Percentiles rank a stretch among this genome's conserved stretches.
These are phyloP conservation scores for Rhinoderma darwinii DNA, from an alignment of 2,113 vertebrate genomes.

Conservation along the genomic window DNA sequence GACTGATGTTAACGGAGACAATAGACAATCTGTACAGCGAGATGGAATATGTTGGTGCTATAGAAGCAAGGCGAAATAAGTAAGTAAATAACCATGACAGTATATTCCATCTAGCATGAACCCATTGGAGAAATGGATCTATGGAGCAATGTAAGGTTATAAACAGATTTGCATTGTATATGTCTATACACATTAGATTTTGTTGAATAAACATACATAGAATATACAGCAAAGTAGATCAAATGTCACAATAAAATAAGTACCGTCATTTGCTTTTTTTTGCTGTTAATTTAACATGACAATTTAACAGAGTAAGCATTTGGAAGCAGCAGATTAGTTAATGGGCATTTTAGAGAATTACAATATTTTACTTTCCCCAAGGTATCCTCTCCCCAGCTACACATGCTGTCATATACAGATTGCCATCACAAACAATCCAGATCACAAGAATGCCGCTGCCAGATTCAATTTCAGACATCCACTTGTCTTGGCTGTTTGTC, in stretches of 20 bases:
- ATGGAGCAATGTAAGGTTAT: no score
- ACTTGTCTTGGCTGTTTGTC: conserved; percentile 22
- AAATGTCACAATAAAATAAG: neutral
- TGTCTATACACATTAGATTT: neutral
- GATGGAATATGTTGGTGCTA: no score
- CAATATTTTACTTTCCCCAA: conserved; percentile 37
- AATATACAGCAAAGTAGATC: neutral
- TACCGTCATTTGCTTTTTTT: conserved; percentile 5
- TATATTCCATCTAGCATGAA: no score
- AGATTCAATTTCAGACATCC: conserved; percentile 30
- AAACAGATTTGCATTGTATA: no score
- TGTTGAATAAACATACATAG: neutral
- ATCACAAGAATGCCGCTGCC: conserved; percentile 48
- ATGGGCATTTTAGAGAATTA: conserved; percentile 21
- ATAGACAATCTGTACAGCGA: no score
- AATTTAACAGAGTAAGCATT: conserved; percentile 29
- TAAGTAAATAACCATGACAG: no score
- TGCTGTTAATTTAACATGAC: conserved; percentile 5
- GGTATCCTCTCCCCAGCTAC: conserved; percentile 16
- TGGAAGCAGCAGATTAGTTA: conserved; percentile 16
- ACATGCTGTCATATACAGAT: conserved; percentile 52
- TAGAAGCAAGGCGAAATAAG: no score
- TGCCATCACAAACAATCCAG: conserved; percentile 52
- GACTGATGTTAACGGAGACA: no score
- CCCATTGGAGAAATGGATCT: no score